Base-by-base conservation (phyloP, 2,888 invertebrate species). In the Gerris lacustris region DNA sequence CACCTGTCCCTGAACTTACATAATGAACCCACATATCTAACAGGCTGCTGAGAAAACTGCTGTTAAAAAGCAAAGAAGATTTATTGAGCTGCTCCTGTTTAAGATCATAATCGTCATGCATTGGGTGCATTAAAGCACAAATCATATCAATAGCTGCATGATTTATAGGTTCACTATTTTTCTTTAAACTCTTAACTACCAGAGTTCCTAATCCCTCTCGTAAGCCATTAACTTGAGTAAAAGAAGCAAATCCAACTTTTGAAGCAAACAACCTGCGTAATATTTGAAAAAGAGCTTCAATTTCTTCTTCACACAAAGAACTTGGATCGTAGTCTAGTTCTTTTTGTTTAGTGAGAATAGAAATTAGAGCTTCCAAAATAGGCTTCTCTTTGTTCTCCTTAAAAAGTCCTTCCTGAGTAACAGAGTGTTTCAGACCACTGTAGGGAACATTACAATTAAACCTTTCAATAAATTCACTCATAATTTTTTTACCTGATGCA, bases 381-480 rank as follows among this genome's bases (percentile, higher is more conserved):
- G 97, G 82, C 82, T 96, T 96, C 82, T 98, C 98, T 80, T 99
- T 99, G 82, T 97, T 99, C 82, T 98, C 94, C 7, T 96, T 91
- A 84, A 97, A 98, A 75, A 98, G 85, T 73, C 96, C 92, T 82
- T 98, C 98, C 83, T 95, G 94, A 44, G 95, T 93, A 75, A 95
- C 91, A 76, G 97, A 94, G 82, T 98, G 96, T 75, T 94, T 87
- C 68, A 99, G 87, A 31, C 99, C 99, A 81, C 94, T 96, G 83
- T 98, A 99, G 5, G 98, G 94, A 77, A 97, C 88, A 82, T 99
- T 99, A 68, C 95, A 92, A 83, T 99, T 99, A 82, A 99, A 99
- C 73, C 98, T 84, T 76, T 92, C 89, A 43, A 99, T 87, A 76
- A 94, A 91, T 79, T 96, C 94, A 44, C 88, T 81, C 78, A 90